A percentile compares a stretch with the other conserved stretches of the same genome.
Evolutionary conservation across 2,113 vertebrate species (phyloP).

Genomic region (Micronycteris hirsuta): DNA sequence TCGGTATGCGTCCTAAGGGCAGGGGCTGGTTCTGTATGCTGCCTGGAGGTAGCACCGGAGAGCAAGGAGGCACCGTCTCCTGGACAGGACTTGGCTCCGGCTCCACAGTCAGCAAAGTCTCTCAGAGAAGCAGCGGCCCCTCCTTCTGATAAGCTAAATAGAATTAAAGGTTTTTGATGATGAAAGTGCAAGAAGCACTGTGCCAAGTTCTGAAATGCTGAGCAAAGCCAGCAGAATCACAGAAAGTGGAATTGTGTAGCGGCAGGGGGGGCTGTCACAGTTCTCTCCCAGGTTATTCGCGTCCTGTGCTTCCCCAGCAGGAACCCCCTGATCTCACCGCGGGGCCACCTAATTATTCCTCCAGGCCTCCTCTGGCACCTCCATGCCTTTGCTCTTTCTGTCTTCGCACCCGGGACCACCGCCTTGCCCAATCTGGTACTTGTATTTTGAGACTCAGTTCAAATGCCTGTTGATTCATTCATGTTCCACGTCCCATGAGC

Average conservation of each 20-base stretch:
- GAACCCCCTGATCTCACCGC: neutral
- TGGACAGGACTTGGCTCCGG: neutral
- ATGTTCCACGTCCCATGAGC: fast-evolving
- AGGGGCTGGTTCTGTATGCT: neutral
- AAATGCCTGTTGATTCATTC: neutral
- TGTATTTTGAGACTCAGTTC: neutral
- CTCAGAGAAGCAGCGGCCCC: neutral
- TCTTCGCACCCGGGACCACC: neutral
- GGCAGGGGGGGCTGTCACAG: fast-evolving
- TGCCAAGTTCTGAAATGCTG: neutral
- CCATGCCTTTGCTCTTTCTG: neutral
- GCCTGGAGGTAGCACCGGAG: neutral
- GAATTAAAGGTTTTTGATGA: neutral
- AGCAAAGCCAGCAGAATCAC: neutral
- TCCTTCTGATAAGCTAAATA: neutral
- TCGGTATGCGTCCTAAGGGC: fast-evolving
- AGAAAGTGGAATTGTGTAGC: neutral
- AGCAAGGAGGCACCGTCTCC: neutral
- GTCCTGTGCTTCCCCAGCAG: neutral
- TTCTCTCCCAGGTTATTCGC: neutral
- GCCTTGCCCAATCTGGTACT: neutral
- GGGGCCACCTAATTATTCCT: neutral
- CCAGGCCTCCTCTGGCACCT: neutral
- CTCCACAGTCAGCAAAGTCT: neutral
- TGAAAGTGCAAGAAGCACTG: neutral